These are phyloP conservation scores for Clarias gariepinus DNA, from an alignment of 2,113 vertebrate species.

Conservation along the genomic window DNA sequence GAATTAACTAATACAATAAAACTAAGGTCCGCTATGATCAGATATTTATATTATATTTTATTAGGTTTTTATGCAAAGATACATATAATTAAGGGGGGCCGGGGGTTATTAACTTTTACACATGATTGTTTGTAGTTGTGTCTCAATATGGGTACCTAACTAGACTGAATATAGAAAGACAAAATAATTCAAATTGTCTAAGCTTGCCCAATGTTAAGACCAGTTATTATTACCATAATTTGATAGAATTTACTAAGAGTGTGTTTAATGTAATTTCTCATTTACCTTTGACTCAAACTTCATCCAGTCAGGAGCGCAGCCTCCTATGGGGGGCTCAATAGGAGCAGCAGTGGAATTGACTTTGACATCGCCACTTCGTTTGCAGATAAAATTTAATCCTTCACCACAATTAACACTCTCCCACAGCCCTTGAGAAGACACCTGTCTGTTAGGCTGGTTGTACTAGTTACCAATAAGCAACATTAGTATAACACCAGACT, in stretches of 20 bases:
- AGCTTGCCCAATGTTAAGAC: background rate
- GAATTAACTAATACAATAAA: too few relatives aligned
- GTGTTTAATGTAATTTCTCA: background rate
- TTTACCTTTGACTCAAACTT: conserved; percentile 77
- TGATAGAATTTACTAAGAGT: background rate
- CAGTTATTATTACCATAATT: background rate
- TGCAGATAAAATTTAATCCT: conserved; percentile 79
- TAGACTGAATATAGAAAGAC: background rate
- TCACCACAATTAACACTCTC: conserved; percentile 78
- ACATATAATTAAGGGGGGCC: too few relatives aligned
- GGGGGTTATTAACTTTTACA: too few relatives aligned
- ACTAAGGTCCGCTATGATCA: too few relatives aligned
- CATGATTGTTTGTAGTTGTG: too few relatives aligned
- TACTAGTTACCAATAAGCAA: background rate
- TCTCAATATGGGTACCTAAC: too few relatives aligned
- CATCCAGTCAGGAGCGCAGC: conserved; percentile 80
- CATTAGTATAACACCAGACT: background rate
- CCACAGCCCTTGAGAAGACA: conserved; percentile 42
- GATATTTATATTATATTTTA: too few relatives aligned
- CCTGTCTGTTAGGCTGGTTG: background rate
- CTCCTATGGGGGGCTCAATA: conserved; percentile 69
- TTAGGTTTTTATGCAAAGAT: too few relatives aligned
- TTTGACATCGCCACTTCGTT: conserved; percentile 74
- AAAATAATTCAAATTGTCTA: background rate
- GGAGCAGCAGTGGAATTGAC: conserved; percentile 79